phyloP scores from a whole-genome alignment of 2,888 invertebrate genomes.

The Lordiphosa andalusiaca region DNA sequence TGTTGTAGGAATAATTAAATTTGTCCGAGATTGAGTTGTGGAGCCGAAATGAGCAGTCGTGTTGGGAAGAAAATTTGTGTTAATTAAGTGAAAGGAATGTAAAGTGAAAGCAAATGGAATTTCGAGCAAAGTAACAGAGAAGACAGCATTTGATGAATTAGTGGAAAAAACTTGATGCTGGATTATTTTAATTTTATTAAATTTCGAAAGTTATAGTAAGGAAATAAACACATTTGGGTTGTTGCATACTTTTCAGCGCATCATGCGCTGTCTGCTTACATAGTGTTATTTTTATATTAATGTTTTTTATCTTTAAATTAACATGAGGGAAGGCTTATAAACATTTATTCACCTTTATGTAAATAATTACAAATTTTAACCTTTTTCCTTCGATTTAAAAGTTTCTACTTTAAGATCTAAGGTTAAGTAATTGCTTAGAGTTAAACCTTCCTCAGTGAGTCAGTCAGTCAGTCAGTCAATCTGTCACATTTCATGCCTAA shows the following conservation, averaged over 20 bases:
- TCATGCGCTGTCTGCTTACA: no score
- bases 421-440: not conserved
- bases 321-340: no score
- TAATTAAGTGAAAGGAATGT: constrained; percentile 3
- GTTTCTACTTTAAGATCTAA: no score
- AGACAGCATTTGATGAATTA: not conserved
- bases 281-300: no score
- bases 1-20: constrained; percentile 45
- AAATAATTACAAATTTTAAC: no score
- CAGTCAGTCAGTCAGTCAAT: not conserved
- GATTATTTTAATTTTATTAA: not conserved
- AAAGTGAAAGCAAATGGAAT: constrained; percentile 1
- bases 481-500: not conserved
- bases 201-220: no score
- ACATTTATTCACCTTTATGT: no score
- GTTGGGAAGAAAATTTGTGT: not conserved
- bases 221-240: no score
- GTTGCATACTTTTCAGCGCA: no score
- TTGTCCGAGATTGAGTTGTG: constrained; percentile 20
- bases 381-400: no score
- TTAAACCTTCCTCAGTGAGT: not conserved
- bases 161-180: no score
- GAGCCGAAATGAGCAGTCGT: constrained; percentile 12
- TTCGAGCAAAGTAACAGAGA: not conserved
- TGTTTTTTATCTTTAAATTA: no score